Base-by-base conservation (phyloP, 2,113 vertebrate species). In the Boleophthalmus pectinirostris region DNA sequence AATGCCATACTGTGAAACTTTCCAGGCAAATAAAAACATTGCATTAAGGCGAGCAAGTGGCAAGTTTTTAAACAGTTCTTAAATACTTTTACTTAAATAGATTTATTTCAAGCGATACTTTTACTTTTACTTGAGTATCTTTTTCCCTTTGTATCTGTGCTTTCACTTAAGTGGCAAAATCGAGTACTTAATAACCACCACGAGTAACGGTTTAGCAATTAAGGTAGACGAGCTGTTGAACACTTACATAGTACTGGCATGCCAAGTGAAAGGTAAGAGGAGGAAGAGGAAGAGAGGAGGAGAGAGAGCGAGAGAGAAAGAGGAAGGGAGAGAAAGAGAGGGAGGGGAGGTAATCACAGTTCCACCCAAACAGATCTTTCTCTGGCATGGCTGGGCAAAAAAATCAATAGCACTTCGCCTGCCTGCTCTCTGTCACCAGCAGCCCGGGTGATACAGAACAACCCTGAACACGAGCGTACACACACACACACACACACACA, bases 331-430 rank as follows among this genome's bases (percentile, higher is more conserved):
- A 38, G 24, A 29, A 4, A 57, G 13, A 54, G 73, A 11, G 74
- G 76, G 76, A 82, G 70, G 78, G 71, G 66, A 79, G 85, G 84
- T 88, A 87, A 90, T 90, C 88, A 90, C 81, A 79, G 81, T 81
- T 88, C 84, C 82, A 88, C 79, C 87, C 82, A 87, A 90, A 90
- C 88, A 83, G 77, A 87, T 86, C 86, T 89, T 82, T 89, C 86
- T 84, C 77, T 71, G 56, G 79, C 83, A 81, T 74, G 78, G 79
- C 81, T 78, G 54, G 68, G 76, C 60, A 70, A 68, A 85, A 58
- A 90, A 91, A 91, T 90, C 89, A 21, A 89, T 90, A 89, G 69
- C 74, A 79, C 77, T 83, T 88, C 82, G 84, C 77, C 66, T 71
- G 68, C 79, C 79, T 76, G 24, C 67, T 75, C 75, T 81, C 83